Conservation (phyloP, 2,888 invertebrate genomes). For the Apeira syringaria region DNA sequence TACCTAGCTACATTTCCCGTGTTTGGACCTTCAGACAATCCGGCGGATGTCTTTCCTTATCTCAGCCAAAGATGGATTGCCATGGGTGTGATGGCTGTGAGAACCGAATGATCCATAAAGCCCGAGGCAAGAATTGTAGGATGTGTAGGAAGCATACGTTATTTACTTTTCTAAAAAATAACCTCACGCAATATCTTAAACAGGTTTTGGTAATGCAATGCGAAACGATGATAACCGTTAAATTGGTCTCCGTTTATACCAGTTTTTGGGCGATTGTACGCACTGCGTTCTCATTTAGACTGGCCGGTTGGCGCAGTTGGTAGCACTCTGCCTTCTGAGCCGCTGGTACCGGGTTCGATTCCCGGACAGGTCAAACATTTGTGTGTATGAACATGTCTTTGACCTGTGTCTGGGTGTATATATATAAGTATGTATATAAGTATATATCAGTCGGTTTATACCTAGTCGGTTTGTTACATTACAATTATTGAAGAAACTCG, state of each 20-base stretch:
- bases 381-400: too few relatives aligned
- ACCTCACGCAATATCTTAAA: conserved; percentile 5
- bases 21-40: conserved; percentile 51
- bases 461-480: too few relatives aligned
- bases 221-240: conserved; percentile 14
- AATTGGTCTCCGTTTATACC: conserved; percentile 15
- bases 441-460: too few relatives aligned
- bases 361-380: too few relatives aligned
- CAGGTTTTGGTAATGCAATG: conserved; percentile 12
- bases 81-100: conserved; percentile 59
- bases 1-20: conserved; percentile 35
- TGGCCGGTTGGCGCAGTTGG: too few relatives aligned
- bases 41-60: conserved; percentile 74
- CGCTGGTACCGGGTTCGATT: too few relatives aligned
- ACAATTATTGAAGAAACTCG: too few relatives aligned
- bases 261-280: conserved; percentile 7
- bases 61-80: conserved; percentile 60
- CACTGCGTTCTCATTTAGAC: conserved; percentile 7
- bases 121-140: conserved; percentile 39
- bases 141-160: conserved; percentile 32
- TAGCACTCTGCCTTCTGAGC: too few relatives aligned
- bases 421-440: too few relatives aligned
- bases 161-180: conserved; percentile 3
- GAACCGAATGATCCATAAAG: conserved; percentile 45
- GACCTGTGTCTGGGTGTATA: too few relatives aligned